These are phyloP conservation scores for Tenualosa ilisha DNA, from an alignment of 2,797 vertebrate genomes.

Conservation along the genomic window DNA sequence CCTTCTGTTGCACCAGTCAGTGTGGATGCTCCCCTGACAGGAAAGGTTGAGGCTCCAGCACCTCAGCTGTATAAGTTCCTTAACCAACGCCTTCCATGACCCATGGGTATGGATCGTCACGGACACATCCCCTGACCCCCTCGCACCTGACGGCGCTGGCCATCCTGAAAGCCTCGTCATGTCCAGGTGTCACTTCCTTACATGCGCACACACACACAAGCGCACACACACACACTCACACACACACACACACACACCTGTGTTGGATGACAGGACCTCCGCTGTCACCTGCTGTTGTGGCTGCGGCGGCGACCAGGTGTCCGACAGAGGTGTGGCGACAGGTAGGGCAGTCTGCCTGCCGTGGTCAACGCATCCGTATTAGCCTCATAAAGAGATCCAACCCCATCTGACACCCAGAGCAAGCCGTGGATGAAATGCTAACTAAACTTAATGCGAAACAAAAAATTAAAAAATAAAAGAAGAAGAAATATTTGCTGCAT, in stretches of 20 bases:
- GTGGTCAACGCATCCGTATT: neutral
- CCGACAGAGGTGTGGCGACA: slow-evolving; percentile 13
- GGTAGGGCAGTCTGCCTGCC: slow-evolving; percentile 2
- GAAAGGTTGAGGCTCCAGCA: neutral
- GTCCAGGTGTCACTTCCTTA: slow-evolving; percentile 64
- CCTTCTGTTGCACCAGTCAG: neutral
- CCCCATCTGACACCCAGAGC: neutral
- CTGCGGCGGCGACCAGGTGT: slow-evolving; percentile 40
- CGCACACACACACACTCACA: neutral
- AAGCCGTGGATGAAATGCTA: neutral
- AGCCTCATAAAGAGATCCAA: slow-evolving; percentile 15
- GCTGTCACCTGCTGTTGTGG: slow-evolving; percentile 57
- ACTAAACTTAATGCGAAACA: neutral
- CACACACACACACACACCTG: slow-evolving; percentile 30
- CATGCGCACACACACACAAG: neutral
- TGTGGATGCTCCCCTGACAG: neutral
- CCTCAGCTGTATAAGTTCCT: slow-evolving; percentile 11
- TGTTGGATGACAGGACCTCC: slow-evolving; percentile 60
- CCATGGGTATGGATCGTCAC: neutral
- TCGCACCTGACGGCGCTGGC: slow-evolving; percentile 30
- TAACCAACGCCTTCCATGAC: neutral
- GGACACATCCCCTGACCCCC: slow-evolving; percentile 19
- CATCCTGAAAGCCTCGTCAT: slow-evolving; percentile 53
- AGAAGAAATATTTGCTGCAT: neutral
- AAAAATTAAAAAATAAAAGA: neutral